Evolutionary conservation across 2,888 invertebrate species (phyloP).

Genomic region (Eumacrocentrus americanus): DNA sequence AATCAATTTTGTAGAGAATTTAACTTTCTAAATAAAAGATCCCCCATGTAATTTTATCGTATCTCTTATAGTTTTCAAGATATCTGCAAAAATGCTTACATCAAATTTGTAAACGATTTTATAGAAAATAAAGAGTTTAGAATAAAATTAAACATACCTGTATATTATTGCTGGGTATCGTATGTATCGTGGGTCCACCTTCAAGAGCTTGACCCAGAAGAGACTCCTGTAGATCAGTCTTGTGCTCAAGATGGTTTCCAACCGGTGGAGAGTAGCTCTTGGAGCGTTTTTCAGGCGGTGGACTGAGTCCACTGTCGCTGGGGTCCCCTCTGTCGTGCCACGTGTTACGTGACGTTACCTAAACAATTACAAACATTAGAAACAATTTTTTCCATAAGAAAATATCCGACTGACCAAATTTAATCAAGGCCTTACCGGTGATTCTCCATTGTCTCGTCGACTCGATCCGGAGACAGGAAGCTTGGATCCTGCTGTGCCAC

Average conservation of each 20-base stretch:
- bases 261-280: constrained; percentile 58
- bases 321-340: constrained; percentile 69
- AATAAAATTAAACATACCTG: constrained; percentile 56
- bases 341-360: constrained; percentile 68
- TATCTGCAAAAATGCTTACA: background rate
- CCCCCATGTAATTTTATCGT: background rate
- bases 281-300: constrained; percentile 63
- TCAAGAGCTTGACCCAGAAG: constrained; percentile 80
- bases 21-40: background rate
- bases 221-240: constrained; percentile 73
- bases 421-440: constrained; percentile 78
- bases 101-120: no score
- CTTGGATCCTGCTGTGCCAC: constrained; percentile 57
- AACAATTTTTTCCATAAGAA: constrained; percentile 12
- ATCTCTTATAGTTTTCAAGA: background rate
- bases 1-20: no score
- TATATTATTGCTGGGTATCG: constrained; percentile 57
- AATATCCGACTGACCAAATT: background rate
- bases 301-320: constrained; percentile 65
- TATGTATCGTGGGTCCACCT: constrained; percentile 72
- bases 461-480: constrained; percentile 49
- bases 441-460: constrained; percentile 70
- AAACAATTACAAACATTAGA: background rate
- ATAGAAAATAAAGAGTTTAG: background rate
- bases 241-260: constrained; percentile 56